phyloP scores from a whole-genome alignment of 2,797 vertebrate genomes.

The Sebastes matsubarae region DNA sequence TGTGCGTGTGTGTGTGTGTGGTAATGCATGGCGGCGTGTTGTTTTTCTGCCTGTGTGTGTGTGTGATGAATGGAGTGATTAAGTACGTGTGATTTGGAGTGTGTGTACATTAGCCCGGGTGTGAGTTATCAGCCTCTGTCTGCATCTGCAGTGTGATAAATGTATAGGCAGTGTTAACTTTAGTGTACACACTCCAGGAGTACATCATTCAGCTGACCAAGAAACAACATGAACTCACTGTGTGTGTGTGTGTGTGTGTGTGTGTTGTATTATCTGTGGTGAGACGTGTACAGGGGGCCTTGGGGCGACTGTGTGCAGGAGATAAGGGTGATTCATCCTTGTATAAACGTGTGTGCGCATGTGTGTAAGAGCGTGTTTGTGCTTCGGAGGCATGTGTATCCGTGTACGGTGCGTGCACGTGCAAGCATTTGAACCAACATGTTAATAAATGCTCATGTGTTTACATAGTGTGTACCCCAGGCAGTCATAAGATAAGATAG shows the following conservation, averaged over 20 bases:
- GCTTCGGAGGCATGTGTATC: slow-evolving; percentile 32
- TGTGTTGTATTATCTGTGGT: slow-evolving; percentile 71
- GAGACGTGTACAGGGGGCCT: slow-evolving; percentile 71
- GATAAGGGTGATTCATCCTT: slow-evolving; percentile 82
- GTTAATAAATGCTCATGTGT: slow-evolving; percentile 27
- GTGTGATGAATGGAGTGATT: slow-evolving; percentile 31
- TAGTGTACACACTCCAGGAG: slow-evolving; percentile 31
- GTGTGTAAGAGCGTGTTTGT: slow-evolving; percentile 38
- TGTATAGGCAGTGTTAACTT: slow-evolving; percentile 46
- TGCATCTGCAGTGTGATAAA: slow-evolving; percentile 59
- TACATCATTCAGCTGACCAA: slow-evolving; percentile 30
- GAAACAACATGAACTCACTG: slow-evolving; percentile 37
- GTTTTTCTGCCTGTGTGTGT: slow-evolving; percentile 4
- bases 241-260: slow-evolving; percentile 5
- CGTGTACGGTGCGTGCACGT: slow-evolving; percentile 2
- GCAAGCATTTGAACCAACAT: slow-evolving; percentile 26
- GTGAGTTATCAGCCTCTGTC: slow-evolving; percentile 57
- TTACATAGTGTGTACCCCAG: not conserved
- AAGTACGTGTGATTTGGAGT: slow-evolving; percentile 33
- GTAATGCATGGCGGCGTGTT: not conserved
- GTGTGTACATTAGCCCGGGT: slow-evolving; percentile 53
- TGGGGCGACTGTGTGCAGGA: slow-evolving; percentile 78
- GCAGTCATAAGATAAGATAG: no score
- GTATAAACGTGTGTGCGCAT: slow-evolving; percentile 54
- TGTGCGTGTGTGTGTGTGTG: not conserved